Evolutionary conservation across 2,113 vertebrate genomes (phyloP).

Genomic region (Xenopus tropicalis): UCB_Xtro_10.0 CM004443.2:149035001-149035500

Average conservation of each 20-base stretch:
- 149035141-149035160: neutral
- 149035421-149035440: constrained; percentile 18
- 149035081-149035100: constrained; percentile 13
- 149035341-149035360: neutral
- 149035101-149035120: constrained; percentile 8
- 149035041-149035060: constrained; percentile 5
- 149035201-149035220: constrained; percentile 27
- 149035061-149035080: neutral
- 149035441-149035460: constrained; percentile 29
- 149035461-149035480: constrained; percentile 4
- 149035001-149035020: constrained; percentile 22
- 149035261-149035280: neutral
- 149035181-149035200: constrained; percentile 15
- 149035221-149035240: constrained; percentile 9
- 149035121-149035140: constrained; percentile 18
- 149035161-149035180: neutral
- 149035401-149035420: constrained; percentile 10
- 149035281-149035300: constrained; percentile 1
- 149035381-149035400: constrained; percentile 25
- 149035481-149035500: neutral
- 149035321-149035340: constrained; percentile 20
- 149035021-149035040: constrained; percentile 27
- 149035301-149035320: constrained; percentile 32
- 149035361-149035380: constrained; percentile 23
- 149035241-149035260: constrained; percentile 15